These are phyloP conservation scores for Decapterus maruadsi DNA, from an alignment of 2,797 vertebrate genomes.

Conservation along the genomic window DNA sequence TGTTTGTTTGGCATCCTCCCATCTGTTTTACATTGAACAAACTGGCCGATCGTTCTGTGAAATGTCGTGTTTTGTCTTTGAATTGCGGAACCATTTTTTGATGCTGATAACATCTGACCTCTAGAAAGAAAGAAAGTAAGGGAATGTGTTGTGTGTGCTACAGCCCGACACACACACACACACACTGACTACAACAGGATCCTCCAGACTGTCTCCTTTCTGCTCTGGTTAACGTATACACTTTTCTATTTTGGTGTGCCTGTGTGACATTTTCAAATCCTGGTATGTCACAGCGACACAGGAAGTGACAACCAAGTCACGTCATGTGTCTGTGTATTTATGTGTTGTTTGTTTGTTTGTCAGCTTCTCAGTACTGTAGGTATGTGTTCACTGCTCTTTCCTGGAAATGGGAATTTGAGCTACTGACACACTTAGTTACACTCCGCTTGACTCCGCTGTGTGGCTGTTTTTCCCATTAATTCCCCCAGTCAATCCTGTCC, in stretches of 20 bases:
- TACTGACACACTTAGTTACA: background rate
- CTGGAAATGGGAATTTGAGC: constrained; percentile 46
- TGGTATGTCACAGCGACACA: constrained; percentile 30
- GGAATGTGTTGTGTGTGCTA: background rate
- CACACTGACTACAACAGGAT: constrained; percentile 8
- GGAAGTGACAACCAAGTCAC: constrained; percentile 48
- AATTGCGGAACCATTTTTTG: constrained; percentile 5
- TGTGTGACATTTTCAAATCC: constrained; percentile 53
- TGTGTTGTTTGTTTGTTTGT: background rate
- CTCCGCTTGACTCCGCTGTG: constrained; percentile 4
- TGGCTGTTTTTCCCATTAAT: constrained; percentile 76
- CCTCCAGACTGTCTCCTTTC: background rate
- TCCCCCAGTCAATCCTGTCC: constrained; percentile 57
- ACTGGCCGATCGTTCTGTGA: background rate
- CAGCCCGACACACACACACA: background rate
- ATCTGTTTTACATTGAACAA: constrained; percentile 35
- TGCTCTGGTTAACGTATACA: background rate
- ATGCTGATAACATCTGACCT: constrained; percentile 28
- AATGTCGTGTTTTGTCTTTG: constrained; percentile 7
- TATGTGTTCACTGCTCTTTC: constrained; percentile 32
- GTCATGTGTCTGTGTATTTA: constrained; percentile 2
- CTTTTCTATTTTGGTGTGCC: constrained; percentile 39
- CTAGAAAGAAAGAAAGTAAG: background rate
- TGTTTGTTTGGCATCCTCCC: constrained; percentile 13
- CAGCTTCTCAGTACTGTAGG: background rate